Base-by-base conservation (phyloP, 2,888 invertebrate species). In the Gastracanthus pulcherrimus region DNA sequence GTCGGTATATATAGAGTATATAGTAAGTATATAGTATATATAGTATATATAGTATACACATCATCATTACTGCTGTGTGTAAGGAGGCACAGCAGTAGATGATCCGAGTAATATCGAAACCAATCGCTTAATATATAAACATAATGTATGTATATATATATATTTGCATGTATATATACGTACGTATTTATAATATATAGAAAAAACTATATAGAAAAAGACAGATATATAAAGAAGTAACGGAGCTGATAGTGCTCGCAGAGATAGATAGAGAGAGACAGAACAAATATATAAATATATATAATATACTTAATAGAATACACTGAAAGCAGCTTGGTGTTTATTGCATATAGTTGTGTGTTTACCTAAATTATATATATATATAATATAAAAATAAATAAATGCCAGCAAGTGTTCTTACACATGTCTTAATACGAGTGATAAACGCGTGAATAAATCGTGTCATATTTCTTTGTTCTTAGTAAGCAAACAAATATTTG, bases 321-420 rank as follows among this genome's bases (percentile, higher is more conserved):
- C 91, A 91, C 82, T 90, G 90, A 91, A 91, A 91, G 91, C 91
- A 90, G 90, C 90, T 89, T 90, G 86, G 90, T 90, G 89, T 90
- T 90, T 81, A 88, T 90, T 89, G 90, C 90, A 89, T 88, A 78
- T 78, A 67, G 70, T 69, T 67, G 78, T 81, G 78, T 78, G 70
- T 76, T 83, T 70, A 76, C 67, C 67, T 82, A 72, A 84, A 84
- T 85, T 83, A 84, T 80, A 79, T 84, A 83, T 84, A 81, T 82
- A 81, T 77, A 78, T 78, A 75, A 74, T 84, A 74, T 77, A 72
- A 78, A 55, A 36, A 67, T 70, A 80, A 82, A 79, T 76, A 82
- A 81, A 79, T 69, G 67, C 31, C 67, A 80, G 69, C 36, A 55
- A 82, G 55, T 71, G 41, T 76, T n/a, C 66, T 75, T 31, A 78